These are phyloP conservation scores for Bathynomus jamesi DNA, from an alignment of 1,140 invertebrate genomes.

Conservation along the genomic window DNA sequence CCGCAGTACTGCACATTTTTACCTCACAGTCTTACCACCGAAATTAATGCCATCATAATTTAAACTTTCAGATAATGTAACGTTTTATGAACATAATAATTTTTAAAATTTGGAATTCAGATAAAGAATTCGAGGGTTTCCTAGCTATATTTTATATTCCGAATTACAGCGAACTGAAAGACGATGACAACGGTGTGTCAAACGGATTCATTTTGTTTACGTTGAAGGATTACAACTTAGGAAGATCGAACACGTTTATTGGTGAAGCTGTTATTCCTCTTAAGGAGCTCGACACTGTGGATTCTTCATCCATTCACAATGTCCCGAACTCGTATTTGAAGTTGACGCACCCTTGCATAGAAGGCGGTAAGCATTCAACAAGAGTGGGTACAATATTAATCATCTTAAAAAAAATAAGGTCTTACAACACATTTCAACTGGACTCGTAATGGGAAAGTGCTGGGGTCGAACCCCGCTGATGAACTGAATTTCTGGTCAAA, in stretches of 20 bases:
- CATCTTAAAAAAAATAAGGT: too few relatives aligned
- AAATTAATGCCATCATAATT: too few relatives aligned
- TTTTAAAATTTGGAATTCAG: neutral
- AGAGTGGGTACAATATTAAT: too few relatives aligned
- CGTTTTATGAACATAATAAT: neutral
- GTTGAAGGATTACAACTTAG: conserved; percentile 32
- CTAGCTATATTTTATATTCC: neutral
- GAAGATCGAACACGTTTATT: conserved; percentile 27
- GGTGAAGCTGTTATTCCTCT: conserved; percentile 28
- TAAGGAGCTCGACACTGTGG: conserved; percentile 9
- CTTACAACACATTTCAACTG: too few relatives aligned
- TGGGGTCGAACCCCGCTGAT: too few relatives aligned
- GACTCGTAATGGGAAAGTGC: too few relatives aligned
- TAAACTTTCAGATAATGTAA: neutral
- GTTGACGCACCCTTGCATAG: conserved; percentile 26
- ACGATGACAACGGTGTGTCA: conserved; percentile 19
- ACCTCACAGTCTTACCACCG: too few relatives aligned
- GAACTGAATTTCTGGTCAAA: too few relatives aligned
- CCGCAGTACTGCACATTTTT: too few relatives aligned
- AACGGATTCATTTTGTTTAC: conserved; percentile 26
- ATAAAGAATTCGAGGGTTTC: neutral
- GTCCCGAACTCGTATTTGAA: conserved; percentile 21
- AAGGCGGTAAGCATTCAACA: conserved; percentile 8
- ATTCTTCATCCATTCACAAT: conserved; percentile 19
- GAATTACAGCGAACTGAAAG: conserved; percentile 15